phyloP scores from a whole-genome alignment of 2,113 vertebrate species.

The Canis aureus region DNA sequence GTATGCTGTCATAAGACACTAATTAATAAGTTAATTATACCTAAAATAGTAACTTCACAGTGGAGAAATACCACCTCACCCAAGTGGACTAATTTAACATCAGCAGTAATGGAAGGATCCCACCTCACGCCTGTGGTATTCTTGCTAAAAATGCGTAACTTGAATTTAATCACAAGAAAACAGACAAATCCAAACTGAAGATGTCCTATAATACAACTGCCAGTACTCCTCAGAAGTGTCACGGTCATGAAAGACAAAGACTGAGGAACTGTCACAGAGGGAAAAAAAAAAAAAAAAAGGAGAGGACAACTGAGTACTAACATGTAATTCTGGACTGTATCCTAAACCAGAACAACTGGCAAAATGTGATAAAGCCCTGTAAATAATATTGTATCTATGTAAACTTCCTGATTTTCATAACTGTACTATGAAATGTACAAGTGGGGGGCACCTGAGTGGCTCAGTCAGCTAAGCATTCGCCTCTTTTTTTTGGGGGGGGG shows the following conservation, averaged over 20 bases:
- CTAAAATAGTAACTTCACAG: slow-evolving; percentile 4
- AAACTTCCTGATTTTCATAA: slow-evolving; percentile 14
- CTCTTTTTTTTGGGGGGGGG: too few species aligned
- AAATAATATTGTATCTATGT: neutral
- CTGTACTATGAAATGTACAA: neutral
- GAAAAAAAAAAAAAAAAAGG: neutral
- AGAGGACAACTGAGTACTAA: neutral
- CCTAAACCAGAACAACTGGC: neutral
- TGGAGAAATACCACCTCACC: neutral
- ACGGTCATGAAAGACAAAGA: neutral
- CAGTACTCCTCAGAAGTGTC: neutral
- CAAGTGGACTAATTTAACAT: neutral
- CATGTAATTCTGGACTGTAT: neutral
- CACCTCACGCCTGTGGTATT: neutral
- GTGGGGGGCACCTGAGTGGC: too few species aligned
- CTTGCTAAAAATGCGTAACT: slow-evolving; percentile 32
- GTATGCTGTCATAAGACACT: neutral
- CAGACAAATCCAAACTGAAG: neutral
- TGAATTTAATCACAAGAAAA: slow-evolving; percentile 43
- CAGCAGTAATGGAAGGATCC: neutral
- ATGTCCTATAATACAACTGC: neutral
- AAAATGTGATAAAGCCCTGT: neutral
- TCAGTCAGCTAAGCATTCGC: too few species aligned
- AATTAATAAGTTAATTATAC: neutral
- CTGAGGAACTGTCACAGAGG: neutral